Percentiles rank a stretch among this genome's conserved stretches.
Evolutionary conservation across 2,888 invertebrate species (phyloP).

Genomic region (Trachelus iudaicus): DNA sequence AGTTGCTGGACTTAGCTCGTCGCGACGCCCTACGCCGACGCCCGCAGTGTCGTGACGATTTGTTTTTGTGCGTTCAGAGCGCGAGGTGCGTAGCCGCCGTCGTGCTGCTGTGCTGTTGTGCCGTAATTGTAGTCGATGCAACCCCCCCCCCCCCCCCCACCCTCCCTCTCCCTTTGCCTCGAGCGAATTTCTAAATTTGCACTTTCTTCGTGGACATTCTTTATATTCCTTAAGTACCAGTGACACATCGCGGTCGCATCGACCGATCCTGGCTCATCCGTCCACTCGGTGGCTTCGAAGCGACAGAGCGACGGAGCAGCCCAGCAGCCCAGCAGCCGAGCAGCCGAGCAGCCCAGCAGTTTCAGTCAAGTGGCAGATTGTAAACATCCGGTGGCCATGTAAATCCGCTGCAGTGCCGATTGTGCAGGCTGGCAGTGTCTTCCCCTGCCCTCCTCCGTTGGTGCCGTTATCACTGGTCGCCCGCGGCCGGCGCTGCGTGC

Average conservation of each 20-base stretch:
- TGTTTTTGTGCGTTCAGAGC: conserved; percentile 44
- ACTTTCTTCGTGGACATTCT: too few relatives aligned
- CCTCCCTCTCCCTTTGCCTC: too few relatives aligned
- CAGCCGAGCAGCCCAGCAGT: conserved; percentile 27
- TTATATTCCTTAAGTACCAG: too few relatives aligned
- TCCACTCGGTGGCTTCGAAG: conserved; percentile 11
- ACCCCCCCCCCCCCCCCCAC: too few relatives aligned
- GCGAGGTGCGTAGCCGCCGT: background rate
- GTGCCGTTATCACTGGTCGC: conserved; percentile 40
- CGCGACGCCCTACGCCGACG: too few relatives aligned
- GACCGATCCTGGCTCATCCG: too few relatives aligned
- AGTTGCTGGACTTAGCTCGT: too few relatives aligned
- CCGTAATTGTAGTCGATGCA: background rate
- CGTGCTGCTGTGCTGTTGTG: conserved; percentile 35
- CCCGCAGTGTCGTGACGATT: conserved; percentile 23
- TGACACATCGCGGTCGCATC: too few relatives aligned
- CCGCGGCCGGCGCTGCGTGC: conserved; percentile 7
- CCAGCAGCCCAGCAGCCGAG: too few relatives aligned
- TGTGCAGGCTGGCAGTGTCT: conserved; percentile 12
- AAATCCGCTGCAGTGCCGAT: conserved; percentile 42
- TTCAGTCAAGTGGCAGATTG: conserved; percentile 57
- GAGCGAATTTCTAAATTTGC: too few relatives aligned
- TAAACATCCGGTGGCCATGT: conserved; percentile 59
- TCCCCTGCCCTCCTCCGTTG: background rate
- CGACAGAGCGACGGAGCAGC: too few relatives aligned